phyloP scores from a whole-genome alignment of 1,140 invertebrate genomes.

The Leptopilina boulardi region DNA sequence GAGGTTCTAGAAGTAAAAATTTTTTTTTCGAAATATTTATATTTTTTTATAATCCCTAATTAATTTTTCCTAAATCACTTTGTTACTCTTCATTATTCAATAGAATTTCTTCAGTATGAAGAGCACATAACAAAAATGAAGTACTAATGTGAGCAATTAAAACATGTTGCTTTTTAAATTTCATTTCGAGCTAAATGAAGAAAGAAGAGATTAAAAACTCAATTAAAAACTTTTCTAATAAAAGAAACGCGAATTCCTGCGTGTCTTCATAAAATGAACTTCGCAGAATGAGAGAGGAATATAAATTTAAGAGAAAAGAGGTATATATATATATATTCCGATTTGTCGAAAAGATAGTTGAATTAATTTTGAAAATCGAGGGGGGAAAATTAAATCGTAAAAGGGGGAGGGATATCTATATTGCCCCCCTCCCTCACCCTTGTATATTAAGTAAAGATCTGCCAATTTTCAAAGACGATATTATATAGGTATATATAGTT shows the following conservation, averaged over 20 bases:
- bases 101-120: no score
- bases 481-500: slow-evolving; percentile 54
- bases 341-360: slow-evolving; percentile 9
- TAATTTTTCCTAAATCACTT: no score
- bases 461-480: slow-evolving; percentile 56
- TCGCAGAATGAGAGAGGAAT: not conserved
- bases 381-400: not conserved
- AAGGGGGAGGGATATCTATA: not conserved
- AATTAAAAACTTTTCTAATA: not conserved
- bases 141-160: slow-evolving; percentile 1
- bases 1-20: no score
- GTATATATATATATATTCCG: no score
- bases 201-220: not conserved
- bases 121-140: no score
- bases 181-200: not conserved
- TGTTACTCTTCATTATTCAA: no score
- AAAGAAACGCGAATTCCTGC: not conserved
- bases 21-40: no score
- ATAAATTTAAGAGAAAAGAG: no score
- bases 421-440: slow-evolving; percentile 36
- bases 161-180: not conserved
- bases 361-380: not conserved
- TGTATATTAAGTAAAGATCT: slow-evolving; percentile 49
- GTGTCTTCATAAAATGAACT: not conserved
- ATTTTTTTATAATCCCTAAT: no score